These are phyloP conservation scores for Florisuga fusca DNA, from an alignment of 2,797 vertebrate species.

Conservation along the genomic window DNA sequence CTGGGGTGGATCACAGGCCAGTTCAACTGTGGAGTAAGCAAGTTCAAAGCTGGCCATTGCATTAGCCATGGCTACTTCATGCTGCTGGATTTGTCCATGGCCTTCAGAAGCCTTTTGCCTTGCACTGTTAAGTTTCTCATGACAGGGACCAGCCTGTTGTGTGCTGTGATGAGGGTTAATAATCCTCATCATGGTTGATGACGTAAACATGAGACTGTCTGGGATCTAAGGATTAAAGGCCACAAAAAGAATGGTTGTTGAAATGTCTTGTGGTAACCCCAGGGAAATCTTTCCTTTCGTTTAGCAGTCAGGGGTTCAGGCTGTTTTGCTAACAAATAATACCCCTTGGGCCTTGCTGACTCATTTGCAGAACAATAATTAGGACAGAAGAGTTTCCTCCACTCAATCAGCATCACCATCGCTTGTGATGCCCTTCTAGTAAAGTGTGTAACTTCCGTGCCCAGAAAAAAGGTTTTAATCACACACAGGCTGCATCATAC, in stretches of 20 bases:
- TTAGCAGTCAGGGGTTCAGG: neutral
- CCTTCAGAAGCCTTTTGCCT: neutral
- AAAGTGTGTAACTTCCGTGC: neutral
- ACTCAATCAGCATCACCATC: neutral
- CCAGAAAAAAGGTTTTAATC: neutral
- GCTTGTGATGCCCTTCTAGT: neutral
- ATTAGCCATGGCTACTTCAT: neutral
- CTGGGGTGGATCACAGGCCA: neutral
- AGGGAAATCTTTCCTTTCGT: slow-evolving; percentile 8
- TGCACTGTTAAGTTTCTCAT: neutral
- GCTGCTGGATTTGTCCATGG: neutral
- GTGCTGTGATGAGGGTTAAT: neutral
- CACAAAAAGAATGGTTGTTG: neutral
- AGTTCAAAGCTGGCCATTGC: neutral
- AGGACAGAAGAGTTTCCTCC: slow-evolving; percentile 1
- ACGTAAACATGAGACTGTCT: neutral
- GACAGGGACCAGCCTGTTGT: neutral
- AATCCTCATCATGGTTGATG: neutral
- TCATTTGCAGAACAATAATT: slow-evolving; percentile 32
- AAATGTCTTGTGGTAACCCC: neutral
- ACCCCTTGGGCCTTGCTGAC: slow-evolving; percentile 13
- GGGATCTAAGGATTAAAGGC: neutral
- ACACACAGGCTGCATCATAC: neutral
- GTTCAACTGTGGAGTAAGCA: neutral
- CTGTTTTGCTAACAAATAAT: slow-evolving; percentile 11